Percentiles rank a stretch among this genome's conserved stretches.
Conservation (phyloP, 2,888 invertebrate species). For the Ceratothoa steindachneri region DNA sequence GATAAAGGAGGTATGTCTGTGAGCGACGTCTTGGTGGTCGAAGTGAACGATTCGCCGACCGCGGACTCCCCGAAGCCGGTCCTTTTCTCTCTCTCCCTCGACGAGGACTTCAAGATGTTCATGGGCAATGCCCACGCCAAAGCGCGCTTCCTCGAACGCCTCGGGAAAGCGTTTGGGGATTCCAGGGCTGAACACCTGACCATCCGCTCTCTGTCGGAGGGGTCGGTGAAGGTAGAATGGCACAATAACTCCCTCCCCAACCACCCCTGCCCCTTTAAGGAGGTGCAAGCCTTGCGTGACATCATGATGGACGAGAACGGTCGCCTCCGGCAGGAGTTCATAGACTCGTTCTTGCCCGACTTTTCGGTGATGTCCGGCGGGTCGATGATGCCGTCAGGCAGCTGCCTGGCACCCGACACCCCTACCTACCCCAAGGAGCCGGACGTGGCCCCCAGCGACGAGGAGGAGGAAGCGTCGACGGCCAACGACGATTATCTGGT, state of each 20-base stretch:
- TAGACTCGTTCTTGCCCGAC: conserved; percentile 50
- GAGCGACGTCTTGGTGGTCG: conserved; percentile 40
- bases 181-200: conserved; percentile 51
- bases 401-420: conserved; percentile 49
- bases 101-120: conserved; percentile 51
- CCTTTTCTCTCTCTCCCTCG: conserved; percentile 49
- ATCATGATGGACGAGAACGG: conserved; percentile 66
- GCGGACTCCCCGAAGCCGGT: conserved; percentile 32
- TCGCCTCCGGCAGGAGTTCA: conserved; percentile 49
- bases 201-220: conserved; percentile 50
- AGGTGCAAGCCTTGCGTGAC: conserved; percentile 49
- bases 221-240: conserved; percentile 57
- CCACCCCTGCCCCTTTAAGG: conserved; percentile 68
- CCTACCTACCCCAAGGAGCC: conserved; percentile 49
- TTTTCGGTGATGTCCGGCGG: conserved; percentile 48
- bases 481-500: conserved; percentile 56
- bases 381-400: conserved; percentile 48
- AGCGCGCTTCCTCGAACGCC: conserved; percentile 50
- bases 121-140: conserved; percentile 50
- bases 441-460: conserved; percentile 49
- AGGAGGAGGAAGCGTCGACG: conserved; percentile 23
- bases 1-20: conserved; percentile 36
- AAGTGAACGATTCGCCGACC: conserved; percentile 7
- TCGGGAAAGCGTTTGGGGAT: conserved; percentile 53
- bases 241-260: conserved; percentile 73